phyloP scores from a whole-genome alignment of 2,888 invertebrate genomes.

The Aspidiotus rigidus region DNA sequence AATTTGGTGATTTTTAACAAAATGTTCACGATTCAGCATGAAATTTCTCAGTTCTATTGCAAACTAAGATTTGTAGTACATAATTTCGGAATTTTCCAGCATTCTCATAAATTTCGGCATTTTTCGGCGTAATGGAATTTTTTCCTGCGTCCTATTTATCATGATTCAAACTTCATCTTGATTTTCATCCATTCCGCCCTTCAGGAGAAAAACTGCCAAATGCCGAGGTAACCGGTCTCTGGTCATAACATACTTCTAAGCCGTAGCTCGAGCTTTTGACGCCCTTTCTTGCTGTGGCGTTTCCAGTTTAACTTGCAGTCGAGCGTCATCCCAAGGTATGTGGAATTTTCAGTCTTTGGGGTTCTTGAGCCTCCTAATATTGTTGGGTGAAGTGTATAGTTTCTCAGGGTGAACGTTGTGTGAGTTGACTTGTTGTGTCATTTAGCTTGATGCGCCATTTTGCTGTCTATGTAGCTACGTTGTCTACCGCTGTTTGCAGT shows the following conservation, averaged over 20 bases:
- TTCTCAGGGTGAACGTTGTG: slow-evolving; percentile 9
- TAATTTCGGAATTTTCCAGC: too few species aligned
- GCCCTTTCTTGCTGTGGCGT: background rate
- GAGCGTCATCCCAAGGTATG: background rate
- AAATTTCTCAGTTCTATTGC: too few species aligned
- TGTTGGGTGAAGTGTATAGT: background rate
- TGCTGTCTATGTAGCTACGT: background rate
- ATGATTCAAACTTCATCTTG: too few species aligned
- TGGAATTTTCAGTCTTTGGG: background rate
- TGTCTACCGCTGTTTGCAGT: slow-evolving; percentile 6
- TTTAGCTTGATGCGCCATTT: slow-evolving; percentile 13
- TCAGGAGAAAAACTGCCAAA: too few species aligned
- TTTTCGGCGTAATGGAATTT: too few species aligned
- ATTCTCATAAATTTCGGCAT: too few species aligned
- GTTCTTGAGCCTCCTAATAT: background rate
- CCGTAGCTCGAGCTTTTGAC: slow-evolving; percentile 1
- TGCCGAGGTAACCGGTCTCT: too few species aligned
- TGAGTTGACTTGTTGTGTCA: slow-evolving; percentile 2
- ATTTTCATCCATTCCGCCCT: too few species aligned
- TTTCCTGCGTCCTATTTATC: too few species aligned
- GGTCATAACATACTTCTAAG: slow-evolving; percentile 1
- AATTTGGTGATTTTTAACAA: too few species aligned
- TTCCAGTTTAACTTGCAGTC: background rate
- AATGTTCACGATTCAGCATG: too few species aligned
- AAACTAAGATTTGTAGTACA: too few species aligned